A percentile compares a stretch with the other conserved stretches of the same genome.
phyloP scores from a whole-genome alignment of 2,113 vertebrate species.

The Platanista minor region DNA sequence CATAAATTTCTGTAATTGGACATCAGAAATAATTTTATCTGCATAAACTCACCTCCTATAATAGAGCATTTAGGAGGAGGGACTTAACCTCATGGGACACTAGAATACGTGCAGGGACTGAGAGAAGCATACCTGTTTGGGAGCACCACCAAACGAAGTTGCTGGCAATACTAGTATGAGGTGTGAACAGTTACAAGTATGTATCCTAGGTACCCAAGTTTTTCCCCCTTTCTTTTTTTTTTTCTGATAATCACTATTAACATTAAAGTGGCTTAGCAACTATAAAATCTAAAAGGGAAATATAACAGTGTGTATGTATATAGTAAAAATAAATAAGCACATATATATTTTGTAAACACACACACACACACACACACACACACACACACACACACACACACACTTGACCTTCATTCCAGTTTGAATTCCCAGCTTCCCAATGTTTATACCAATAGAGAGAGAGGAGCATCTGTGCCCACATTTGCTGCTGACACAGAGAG shows the following conservation, averaged over 20 bases:
- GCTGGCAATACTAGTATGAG: too few relatives aligned
- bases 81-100: not conserved
- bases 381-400: not conserved
- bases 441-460: not conserved
- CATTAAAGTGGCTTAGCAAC: not conserved
- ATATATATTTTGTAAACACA: not conserved
- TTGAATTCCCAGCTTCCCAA: not conserved
- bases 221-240: not conserved
- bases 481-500: not conserved
- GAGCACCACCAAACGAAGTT: not conserved
- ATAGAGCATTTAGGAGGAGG: not conserved
- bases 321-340: not conserved
- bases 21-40: not conserved
- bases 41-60: not conserved
- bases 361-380: too few relatives aligned
- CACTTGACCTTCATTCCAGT: not conserved
- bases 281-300: not conserved
- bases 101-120: fast-evolving
- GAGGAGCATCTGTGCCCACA: not conserved
- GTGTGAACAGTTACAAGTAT: not conserved
- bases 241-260: not conserved
- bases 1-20: not conserved
- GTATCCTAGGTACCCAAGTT: too few relatives aligned
- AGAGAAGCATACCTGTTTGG: not conserved
- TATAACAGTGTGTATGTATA: not conserved